Evolutionary conservation across 2,797 vertebrate genomes (phyloP).

Genomic region (Pseudocheirus occidentalis): DNA sequence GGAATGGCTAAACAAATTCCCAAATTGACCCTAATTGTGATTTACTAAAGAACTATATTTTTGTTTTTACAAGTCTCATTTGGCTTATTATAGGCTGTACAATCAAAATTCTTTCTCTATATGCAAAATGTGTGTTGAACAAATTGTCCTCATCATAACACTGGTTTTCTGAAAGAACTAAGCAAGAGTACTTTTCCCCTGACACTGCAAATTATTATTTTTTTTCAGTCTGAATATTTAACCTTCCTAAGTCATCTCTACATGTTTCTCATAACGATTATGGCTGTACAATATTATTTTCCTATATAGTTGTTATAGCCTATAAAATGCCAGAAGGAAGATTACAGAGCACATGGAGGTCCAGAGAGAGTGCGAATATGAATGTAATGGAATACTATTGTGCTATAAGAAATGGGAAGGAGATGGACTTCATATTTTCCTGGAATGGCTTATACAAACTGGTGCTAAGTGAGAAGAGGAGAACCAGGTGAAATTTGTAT

Average conservation of each 20-base stretch:
- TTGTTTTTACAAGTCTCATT: constrained; percentile 72
- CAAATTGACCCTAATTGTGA: constrained; percentile 73
- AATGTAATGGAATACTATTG: no score
- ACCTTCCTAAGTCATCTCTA: constrained; percentile 70
- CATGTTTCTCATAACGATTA: constrained; percentile 72
- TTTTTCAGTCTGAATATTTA: constrained; percentile 78
- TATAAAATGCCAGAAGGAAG: not conserved
- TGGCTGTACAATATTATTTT: constrained; percentile 71
- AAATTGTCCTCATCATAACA: constrained; percentile 76
- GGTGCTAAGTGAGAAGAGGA: no score
- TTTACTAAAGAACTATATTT: constrained; percentile 69
- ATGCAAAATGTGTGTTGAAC: constrained; percentile 73
- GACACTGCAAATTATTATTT: constrained; percentile 72
- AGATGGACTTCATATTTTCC: no score
- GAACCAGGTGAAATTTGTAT: no score
- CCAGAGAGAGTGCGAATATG: not conserved
- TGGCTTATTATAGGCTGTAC: constrained; percentile 69
- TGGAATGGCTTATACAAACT: no score
- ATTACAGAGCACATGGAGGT: not conserved
- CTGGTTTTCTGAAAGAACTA: constrained; percentile 73
- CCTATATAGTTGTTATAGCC: constrained; percentile 53
- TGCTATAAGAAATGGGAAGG: no score
- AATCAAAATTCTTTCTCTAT: constrained; percentile 71
- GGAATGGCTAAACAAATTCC: not conserved
- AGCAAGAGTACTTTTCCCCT: constrained; percentile 49